Conservation (phyloP, 2,888 invertebrate species). For the Octonoba sinensis region DNA sequence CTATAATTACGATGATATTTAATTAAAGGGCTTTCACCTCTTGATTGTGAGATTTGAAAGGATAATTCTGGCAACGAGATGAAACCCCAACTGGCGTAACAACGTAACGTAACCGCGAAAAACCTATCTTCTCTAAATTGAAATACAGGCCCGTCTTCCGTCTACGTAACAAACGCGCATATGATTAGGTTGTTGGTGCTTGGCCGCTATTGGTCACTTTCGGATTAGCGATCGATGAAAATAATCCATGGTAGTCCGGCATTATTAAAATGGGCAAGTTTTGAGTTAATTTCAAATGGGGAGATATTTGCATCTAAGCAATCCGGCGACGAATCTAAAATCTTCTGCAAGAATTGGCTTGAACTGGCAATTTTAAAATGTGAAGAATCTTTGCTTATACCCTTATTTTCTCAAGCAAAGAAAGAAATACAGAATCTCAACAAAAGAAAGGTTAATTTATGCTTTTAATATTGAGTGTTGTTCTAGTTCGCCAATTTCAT, state of each 20-base stretch:
- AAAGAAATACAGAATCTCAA: too few species aligned
- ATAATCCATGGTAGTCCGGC: slow-evolving; percentile 9
- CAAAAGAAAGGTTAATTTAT: too few species aligned
- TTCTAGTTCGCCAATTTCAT: too few species aligned
- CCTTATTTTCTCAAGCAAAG: too few species aligned
- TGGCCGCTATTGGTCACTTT: slow-evolving; percentile 58
- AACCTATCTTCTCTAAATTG: slow-evolving; percentile 33
- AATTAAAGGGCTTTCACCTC: slow-evolving; percentile 44
- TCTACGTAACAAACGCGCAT: slow-evolving; percentile 35
- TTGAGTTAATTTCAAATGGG: slow-evolving; percentile 2
- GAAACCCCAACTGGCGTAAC: background rate
- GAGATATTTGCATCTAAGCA: background rate
- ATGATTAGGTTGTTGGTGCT: slow-evolving; percentile 55
- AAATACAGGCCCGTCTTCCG: slow-evolving; percentile 28
- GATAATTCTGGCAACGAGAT: slow-evolving; percentile 23
- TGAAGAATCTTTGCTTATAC: too few species aligned
- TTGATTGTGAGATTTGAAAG: slow-evolving; percentile 36
- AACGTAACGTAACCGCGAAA: slow-evolving; percentile 38
- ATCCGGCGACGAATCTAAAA: too few species aligned
- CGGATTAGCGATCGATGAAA: slow-evolving; percentile 55
- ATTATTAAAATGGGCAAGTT: background rate
- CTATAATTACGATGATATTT: slow-evolving; percentile 39
- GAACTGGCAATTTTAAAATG: too few species aligned
- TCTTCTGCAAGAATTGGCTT: too few species aligned
- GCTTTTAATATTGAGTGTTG: too few species aligned